Evolutionary conservation across 2,113 vertebrate genomes (phyloP).

Genomic region (Phylloscopus trochiloides): DNA sequence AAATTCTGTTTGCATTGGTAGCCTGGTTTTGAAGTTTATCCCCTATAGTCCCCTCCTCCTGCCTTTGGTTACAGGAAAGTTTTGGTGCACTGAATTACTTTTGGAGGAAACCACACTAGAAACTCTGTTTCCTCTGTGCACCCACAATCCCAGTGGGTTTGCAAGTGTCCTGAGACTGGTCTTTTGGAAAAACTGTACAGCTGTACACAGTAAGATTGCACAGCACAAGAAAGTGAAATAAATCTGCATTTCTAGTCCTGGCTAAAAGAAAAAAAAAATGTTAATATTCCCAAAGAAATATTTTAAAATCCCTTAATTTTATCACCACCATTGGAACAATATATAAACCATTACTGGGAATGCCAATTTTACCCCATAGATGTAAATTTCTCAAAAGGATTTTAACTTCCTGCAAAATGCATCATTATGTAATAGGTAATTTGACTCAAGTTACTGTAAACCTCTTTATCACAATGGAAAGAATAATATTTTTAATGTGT

Average conservation of each 20-base stretch:
- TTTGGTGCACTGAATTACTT: background rate
- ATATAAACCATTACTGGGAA: background rate
- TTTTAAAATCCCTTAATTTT: background rate
- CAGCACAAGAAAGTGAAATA: background rate
- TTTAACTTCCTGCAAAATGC: background rate
- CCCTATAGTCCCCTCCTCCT: background rate
- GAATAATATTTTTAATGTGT: background rate
- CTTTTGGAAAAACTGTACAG: background rate
- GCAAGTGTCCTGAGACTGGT: background rate
- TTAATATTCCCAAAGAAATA: background rate
- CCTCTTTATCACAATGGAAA: background rate
- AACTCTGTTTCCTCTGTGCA: background rate
- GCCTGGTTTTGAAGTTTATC: background rate
- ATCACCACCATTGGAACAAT: background rate
- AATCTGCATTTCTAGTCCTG: background rate
- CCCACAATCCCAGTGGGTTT: background rate
- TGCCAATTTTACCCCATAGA: background rate
- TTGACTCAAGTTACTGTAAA: background rate
- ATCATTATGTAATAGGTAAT: background rate
- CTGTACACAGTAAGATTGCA: rapidly evolving
- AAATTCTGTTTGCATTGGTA: background rate
- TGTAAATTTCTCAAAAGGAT: background rate
- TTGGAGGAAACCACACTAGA: background rate
- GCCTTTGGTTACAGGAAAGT: background rate
- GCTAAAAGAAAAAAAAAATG: background rate